Evolutionary conservation across 2,888 invertebrate genomes (phyloP).

Genomic region (Eupithecia subumbrata): DNA sequence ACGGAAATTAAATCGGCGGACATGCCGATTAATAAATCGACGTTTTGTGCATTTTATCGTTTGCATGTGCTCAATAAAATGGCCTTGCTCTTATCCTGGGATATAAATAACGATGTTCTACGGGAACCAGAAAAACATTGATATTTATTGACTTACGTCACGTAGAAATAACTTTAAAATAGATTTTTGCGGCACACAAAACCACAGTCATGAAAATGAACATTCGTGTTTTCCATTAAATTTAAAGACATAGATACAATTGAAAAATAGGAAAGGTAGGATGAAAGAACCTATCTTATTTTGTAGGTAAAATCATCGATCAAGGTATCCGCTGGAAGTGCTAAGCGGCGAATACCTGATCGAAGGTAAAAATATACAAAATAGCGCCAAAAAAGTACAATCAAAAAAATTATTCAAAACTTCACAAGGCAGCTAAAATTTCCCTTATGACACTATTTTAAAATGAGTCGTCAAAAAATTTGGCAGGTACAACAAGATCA

Average conservation of each 20-base stretch:
- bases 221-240: background rate
- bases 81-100: conserved; percentile 3
- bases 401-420: no score
- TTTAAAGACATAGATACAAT: background rate
- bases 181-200: background rate
- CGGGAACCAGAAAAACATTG: background rate
- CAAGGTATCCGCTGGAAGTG: no score
- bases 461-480: background rate
- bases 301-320: background rate
- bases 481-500: background rate
- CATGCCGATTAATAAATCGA: background rate
- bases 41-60: background rate
- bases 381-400: background rate
- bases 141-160: background rate
- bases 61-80: conserved; percentile 11
- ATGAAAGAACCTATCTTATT: background rate
- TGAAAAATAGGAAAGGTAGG: background rate
- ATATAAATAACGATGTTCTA: background rate
- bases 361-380: background rate
- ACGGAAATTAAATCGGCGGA: conserved; percentile 2
- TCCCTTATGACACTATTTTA: background rate
- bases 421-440: background rate
- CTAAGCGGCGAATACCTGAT: no score
- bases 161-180: background rate
- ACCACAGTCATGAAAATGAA: background rate